These are phyloP conservation scores for Pimephales promelas DNA, from an alignment of 2,113 vertebrate genomes.

Conservation along the genomic window DNA sequence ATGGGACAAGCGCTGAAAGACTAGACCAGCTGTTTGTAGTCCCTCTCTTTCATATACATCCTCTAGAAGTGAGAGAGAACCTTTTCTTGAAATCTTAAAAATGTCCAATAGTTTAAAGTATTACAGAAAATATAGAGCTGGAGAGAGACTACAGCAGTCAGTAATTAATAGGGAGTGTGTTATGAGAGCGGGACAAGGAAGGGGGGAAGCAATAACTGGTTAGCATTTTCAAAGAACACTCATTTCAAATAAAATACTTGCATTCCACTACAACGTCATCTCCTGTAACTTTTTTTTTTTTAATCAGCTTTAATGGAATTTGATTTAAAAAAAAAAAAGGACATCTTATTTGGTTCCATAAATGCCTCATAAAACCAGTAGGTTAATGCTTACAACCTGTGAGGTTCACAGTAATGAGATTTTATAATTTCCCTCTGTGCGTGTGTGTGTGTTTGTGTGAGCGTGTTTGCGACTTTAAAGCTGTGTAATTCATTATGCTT, in stretches of 20 bases:
- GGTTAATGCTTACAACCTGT: slow-evolving; percentile 48
- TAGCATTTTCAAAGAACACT: slow-evolving; percentile 46
- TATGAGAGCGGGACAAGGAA: slow-evolving; percentile 18
- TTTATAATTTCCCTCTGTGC: slow-evolving; percentile 35
- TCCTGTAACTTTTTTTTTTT: slow-evolving; percentile 44
- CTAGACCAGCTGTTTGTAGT: slow-evolving; percentile 71
- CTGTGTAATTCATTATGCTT: slow-evolving; percentile 75
- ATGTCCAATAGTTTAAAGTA: slow-evolving; percentile 28
- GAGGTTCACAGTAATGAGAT: slow-evolving; percentile 45
- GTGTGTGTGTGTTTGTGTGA: slow-evolving; percentile 41
- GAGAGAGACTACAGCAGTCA: slow-evolving; percentile 29
- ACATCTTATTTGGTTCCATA: slow-evolving; percentile 44
- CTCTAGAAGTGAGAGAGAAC: slow-evolving; percentile 4
- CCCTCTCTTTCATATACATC: slow-evolving; percentile 20
- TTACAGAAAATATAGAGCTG: slow-evolving; percentile 27
- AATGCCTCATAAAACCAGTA: slow-evolving; percentile 43
- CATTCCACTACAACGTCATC: slow-evolving; percentile 43
- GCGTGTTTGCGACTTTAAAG: slow-evolving; percentile 57
- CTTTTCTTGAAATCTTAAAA: neutral
- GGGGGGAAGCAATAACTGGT: slow-evolving; percentile 42
- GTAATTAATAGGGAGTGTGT: slow-evolving; percentile 43
- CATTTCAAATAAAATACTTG: slow-evolving; percentile 44
- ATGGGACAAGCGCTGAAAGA: slow-evolving; percentile 70
- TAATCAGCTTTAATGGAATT: slow-evolving; percentile 46
- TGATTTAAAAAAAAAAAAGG: slow-evolving; percentile 35